Base-by-base conservation (phyloP, 2,888 invertebrate species). In the Trachelus stipa region DNA sequence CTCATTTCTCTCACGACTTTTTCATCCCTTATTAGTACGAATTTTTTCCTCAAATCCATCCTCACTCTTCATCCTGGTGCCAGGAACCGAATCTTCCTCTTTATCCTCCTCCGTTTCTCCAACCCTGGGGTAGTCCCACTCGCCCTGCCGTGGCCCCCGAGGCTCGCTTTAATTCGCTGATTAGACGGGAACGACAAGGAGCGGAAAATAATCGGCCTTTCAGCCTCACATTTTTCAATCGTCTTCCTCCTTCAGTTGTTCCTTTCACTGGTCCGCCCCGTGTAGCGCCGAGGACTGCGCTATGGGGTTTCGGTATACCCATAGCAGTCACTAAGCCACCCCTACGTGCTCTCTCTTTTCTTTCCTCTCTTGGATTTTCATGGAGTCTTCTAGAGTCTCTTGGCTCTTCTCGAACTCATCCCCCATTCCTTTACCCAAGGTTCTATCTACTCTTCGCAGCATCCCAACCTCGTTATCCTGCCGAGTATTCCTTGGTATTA, bases 111-210 rank as follows among this genome's bases (percentile, higher is more conserved):
- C 33, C 71, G 33, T 23, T 12, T 31, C 71, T 31, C 15, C 35
- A 56, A 37, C 31, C 68, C 34, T 15, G 35, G 33, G 35, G 33
- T 15, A 56, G 34, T 35, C 23, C 56, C 9, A 56, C 71, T 12
- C 31, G 68, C 76, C 80, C 34, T 78, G 79, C 76, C 81, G 81
- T 78, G 76, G 82, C 84, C 82, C 85, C 85, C 83, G 87, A 87
- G 87, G 88, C 87, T 83, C 83, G 84, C 85, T 88, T 88, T 89
- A 89, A 89, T 89, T 89, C 87, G 86, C 88, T 90, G 90, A 90
- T 89, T 89, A 89, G 88, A 87, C 87, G 86, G 85, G 82, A 84
- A 85, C 85, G 85, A 87, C 88, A 86, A 88, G 87, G 85, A 88
- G 85, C 84, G 87, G 87, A 87, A 88, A 87, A 90, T 89, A 88